phyloP scores from a whole-genome alignment of 2,797 vertebrate species.

The Vespertilio murinus region DNA sequence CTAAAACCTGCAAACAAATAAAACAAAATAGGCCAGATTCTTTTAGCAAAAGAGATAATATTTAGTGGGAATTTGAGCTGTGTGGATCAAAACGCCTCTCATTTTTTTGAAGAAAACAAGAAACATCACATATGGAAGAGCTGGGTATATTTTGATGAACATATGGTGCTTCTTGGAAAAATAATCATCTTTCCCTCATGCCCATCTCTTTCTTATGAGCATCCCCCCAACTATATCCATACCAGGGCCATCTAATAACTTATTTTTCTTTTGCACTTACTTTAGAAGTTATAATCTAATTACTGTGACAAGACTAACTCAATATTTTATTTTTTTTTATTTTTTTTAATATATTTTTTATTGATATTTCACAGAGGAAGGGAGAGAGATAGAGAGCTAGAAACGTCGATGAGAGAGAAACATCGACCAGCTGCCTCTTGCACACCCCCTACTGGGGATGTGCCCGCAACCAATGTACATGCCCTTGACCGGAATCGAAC shows the following conservation, averaged over 20 bases:
- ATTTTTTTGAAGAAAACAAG: constrained; percentile 35
- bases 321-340: too few species aligned
- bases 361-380: too few species aligned
- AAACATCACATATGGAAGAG: background rate
- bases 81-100: background rate
- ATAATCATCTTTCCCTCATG: background rate
- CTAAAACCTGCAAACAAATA: background rate
- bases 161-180: constrained; percentile 1
- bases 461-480: too few species aligned
- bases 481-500: too few species aligned
- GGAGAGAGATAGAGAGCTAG: too few species aligned
- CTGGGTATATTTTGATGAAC: background rate
- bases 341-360: too few species aligned
- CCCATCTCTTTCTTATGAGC: background rate
- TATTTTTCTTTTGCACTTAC: constrained; percentile 15
- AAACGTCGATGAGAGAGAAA: too few species aligned
- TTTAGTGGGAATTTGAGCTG: constrained; percentile 25
- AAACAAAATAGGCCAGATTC: background rate
- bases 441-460: too few species aligned
- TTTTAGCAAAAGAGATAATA: background rate
- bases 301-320: background rate
- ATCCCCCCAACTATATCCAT: background rate
- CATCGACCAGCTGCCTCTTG: too few species aligned
- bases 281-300: constrained; percentile 44
- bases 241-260: background rate